Base-by-base conservation (phyloP, 2,888 invertebrate species). In the Melipona bicolor region DNA sequence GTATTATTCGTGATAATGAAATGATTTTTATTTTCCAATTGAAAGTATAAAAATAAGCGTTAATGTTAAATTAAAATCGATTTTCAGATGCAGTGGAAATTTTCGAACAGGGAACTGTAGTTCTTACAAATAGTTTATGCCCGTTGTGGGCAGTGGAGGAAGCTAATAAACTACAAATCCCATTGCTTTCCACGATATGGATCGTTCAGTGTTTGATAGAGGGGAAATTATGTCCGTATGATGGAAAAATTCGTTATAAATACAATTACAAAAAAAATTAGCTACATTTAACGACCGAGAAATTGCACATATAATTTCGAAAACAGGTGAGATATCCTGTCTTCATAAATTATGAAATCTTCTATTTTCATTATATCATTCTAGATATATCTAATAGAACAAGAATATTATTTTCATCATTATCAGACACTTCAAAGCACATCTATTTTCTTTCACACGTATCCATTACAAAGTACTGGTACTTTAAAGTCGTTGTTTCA, bases 101-200 rank as follows among this genome's bases (percentile, higher is more conserved):
- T 74, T 93, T 93, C 43, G 83, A 84, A 9, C 88, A 91, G 56
- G 91, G 88, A 9, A 90, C 95, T 0, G 95, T 95, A 0, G 94
- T 97, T 17, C 95, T 97, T n/a, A 96, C 96, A 0, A 97, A 97
- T 84, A 95, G 94, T 89, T 96, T 96, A 74, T 97, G 97, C 87
- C 96, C 96, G 0, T 95, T 95, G 78, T 96, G 95, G 90, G 93
- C 95, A n/a, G 88, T 95, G 43, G 92, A 94, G 24, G 94, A 94
- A 80, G 96, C 96, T 0, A 95, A 95, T 77, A 95, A 95, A 74
- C 95, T 96, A 90, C 95, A 95, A 78, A 95, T 96, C n/a, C 96
- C 97, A 0, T 90, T 97, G 0, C 96, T 97, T 0, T 96, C 97
- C 0, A 96, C 96, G 0, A 96, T 96, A 3, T 97, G 97, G 97